Base-by-base conservation (phyloP, 2,797 vertebrate genomes). In the Oreochromis grahami region DNA sequence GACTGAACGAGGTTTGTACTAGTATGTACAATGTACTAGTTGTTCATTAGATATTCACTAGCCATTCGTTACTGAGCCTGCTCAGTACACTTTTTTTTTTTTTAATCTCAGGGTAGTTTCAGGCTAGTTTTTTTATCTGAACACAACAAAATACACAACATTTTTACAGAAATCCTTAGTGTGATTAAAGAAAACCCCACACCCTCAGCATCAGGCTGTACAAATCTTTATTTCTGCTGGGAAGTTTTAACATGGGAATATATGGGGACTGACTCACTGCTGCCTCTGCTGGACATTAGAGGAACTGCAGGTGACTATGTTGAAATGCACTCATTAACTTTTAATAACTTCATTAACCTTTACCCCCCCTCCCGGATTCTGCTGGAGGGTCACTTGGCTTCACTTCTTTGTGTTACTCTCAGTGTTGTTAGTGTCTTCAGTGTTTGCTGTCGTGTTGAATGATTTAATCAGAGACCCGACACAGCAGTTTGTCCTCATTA, bases 401-500 rank as follows among this genome's bases (percentile, higher is more conserved):
- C 48, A 50, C 15, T 50, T 43, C 12, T 3, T 43, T 43, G 34
- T 36, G 7, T 36, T 8, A 36, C 7, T 36, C 36, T 48, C 12
- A 43, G 12, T 45, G 5, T 14, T 65, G 34, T 65, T 68, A 68
- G 65, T 26, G 13, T 41, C 36, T 41, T 68, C 21, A 43, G 8
- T 2, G 41, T 43, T 48, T 72, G 26, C 3, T 60, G 14, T 52
- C 5, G 6, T 55, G 55, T 45, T 55, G 29, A 80, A 38, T 24
- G 50, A 45, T 77, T 77, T 43, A 80, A 77, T 77, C 6, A 1
- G 19, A 34, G 78, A 48, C 55, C 2, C 6, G 0, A 87, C 45
- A 8, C 82, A 80, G 84, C 74, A 79, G 63, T n/a, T 87, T 26
- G 26, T 26, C 26, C 26, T 26, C 26, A 26, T 26, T 26, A 26